Base-by-base conservation (phyloP, 2,797 vertebrate genomes). In the Harpagifer antarcticus region DNA sequence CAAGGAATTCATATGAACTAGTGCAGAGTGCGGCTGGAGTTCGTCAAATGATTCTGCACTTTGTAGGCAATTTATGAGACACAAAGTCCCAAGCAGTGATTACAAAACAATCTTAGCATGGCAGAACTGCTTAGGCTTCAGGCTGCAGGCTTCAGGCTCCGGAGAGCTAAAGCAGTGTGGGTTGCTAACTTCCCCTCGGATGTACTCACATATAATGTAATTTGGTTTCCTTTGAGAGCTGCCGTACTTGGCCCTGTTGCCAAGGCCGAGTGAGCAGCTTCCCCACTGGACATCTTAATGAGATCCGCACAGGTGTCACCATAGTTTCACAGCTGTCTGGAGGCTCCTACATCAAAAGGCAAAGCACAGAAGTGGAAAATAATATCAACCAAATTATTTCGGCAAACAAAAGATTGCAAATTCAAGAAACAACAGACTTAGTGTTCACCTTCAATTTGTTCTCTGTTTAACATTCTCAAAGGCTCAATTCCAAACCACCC, bases 301-400 rank as follows among this genome's bases (percentile, higher is more conserved):
- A 91, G 87, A 90, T 76, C 61, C 77, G 72, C 68, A 78, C 84
- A 87, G 87, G 90, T 91, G 92, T 93, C 90, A 81, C 91, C 89
- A 85, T 88, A 85, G 91, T 89, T 91, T 93, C 87, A 78, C 87
- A 87, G 82, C 84, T 86, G 80, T 83, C 87, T 86, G 75, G 77
- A 85, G 82, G 78, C 67, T 82, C 63, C 62, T 17, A 76, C 75
- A 85, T 60, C 50, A 74, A 71, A 73, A 82, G 65, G 64, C 69
- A 79, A 88, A 50, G 53, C 53, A 66, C 68, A 69, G 40, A 69
- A 74, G 63, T 58, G 57, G 64, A 79, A 82, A 78, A 74, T 53
- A 52, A 80, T 71, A 63, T 68, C 31, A 49, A 45, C 43, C 16
- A 17, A 74, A 63, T 69, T 60, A 64, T 73, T 74, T 70, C 52